Evolutionary conservation across 1,140 invertebrate genomes (phyloP).

Genomic region (Rhysida immarginata): DNA sequence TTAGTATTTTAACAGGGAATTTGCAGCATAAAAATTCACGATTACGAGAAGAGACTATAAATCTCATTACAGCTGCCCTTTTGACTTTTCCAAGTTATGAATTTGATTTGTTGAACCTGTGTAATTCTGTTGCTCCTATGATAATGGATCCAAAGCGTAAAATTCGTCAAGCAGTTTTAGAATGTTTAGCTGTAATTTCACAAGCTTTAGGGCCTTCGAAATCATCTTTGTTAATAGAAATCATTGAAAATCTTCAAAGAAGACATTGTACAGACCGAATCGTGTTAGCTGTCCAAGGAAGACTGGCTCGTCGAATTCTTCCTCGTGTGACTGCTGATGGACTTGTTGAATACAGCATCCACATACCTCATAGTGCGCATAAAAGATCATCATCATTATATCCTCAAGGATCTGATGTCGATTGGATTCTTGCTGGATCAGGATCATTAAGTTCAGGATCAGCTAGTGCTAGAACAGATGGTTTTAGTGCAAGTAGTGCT

Average conservation of each 20-base stretch:
- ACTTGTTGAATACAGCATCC: constrained; percentile 45
- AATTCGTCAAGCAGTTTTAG: constrained; percentile 62
- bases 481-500: constrained; percentile 11
- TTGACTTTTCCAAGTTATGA: constrained; percentile 65
- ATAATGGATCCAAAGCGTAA: constrained; percentile 50
- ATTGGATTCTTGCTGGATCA: constrained; percentile 49
- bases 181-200: constrained; percentile 57
- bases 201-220: constrained; percentile 45
- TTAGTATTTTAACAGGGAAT: constrained; percentile 45
- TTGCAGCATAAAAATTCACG: constrained; percentile 47
- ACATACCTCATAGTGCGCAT: constrained; percentile 25
- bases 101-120: constrained; percentile 49
- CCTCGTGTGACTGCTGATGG: constrained; percentile 47
- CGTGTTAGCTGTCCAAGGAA: constrained; percentile 35
- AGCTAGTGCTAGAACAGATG: constrained; percentile 11
- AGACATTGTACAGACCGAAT: constrained; percentile 18
- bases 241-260: constrained; percentile 17
- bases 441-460: constrained; percentile 29
- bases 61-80: constrained; percentile 55
- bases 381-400: constrained; percentile 5
- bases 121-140: constrained; percentile 37
- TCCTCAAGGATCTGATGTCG: constrained; percentile 42
- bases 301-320: constrained; percentile 45
- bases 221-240: constrained; percentile 8
- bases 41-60: constrained; percentile 57